phyloP scores from a whole-genome alignment of 2,113 vertebrate species.

The Phylloscopus whistleri region DNA sequence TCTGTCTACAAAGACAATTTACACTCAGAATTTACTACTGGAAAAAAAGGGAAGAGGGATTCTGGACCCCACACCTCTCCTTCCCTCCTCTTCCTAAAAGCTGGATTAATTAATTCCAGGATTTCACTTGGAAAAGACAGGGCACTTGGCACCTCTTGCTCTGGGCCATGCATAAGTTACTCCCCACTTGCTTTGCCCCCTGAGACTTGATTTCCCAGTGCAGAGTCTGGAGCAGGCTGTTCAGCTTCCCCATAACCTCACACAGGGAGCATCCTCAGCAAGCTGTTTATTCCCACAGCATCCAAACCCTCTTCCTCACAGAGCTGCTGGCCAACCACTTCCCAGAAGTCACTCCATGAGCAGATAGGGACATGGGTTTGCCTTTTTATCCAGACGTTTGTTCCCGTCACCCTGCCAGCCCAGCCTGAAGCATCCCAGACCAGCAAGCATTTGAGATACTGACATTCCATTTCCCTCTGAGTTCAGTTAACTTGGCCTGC shows the following conservation, averaged over 20 bases:
- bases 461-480: neutral
- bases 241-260: neutral
- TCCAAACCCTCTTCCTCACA: neutral
- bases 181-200: neutral
- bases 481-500: neutral
- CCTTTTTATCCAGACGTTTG: neutral
- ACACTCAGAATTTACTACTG: neutral
- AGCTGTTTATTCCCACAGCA: neutral
- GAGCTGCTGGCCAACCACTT: neutral
- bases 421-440: slow-evolving; percentile 7
- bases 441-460: neutral
- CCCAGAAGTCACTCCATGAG: neutral
- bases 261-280: neutral
- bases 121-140: neutral
- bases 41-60: neutral
- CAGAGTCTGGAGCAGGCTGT: neutral
- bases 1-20: neutral
- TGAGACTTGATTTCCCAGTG: neutral
- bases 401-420: neutral
- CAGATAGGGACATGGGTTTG: neutral
- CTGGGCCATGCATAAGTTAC: neutral
- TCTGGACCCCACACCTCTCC: neutral
- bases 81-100: neutral
- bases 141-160: neutral
- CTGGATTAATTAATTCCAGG: neutral